Percentiles rank a stretch among this genome's conserved stretches.
Evolutionary conservation across 2,113 vertebrate genomes (phyloP).

Genomic region (Pomatorhinus ruficollis): DNA sequence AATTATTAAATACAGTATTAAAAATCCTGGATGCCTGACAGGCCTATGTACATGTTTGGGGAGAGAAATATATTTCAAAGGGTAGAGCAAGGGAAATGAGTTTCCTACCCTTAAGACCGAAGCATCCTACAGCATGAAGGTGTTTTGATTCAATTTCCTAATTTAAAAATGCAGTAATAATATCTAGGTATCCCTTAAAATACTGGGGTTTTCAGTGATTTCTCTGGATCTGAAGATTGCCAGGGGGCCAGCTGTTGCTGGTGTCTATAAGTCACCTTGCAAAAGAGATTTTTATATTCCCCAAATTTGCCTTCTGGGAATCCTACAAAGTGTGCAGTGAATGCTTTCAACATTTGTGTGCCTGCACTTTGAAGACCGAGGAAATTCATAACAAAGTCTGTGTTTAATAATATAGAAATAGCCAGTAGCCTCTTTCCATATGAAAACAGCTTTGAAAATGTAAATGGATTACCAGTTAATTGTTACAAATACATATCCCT

Average conservation of each 20-base stretch:
- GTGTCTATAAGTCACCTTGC: background rate
- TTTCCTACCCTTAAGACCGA: background rate
- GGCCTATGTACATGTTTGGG: background rate
- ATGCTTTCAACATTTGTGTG: background rate
- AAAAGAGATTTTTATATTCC: background rate
- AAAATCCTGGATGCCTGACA: background rate
- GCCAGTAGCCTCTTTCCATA: background rate
- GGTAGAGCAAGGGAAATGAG: background rate
- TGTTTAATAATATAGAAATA: background rate
- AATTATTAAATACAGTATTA: background rate
- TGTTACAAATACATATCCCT: background rate
- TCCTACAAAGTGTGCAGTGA: background rate
- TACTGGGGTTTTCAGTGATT: background rate
- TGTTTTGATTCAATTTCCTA: background rate
- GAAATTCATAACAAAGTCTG: background rate
- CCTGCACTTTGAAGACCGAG: background rate
- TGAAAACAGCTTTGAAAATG: background rate
- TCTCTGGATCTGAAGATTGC: background rate
- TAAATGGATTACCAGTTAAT: background rate
- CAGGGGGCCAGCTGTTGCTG: background rate
- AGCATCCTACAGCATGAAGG: rapidly evolving
- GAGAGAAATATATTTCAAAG: background rate
- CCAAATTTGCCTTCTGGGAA: background rate
- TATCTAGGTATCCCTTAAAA: background rate
- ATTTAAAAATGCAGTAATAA: background rate